Conservation (phyloP, 2,113 vertebrate genomes). For the Halcyon malimbica region DNA sequence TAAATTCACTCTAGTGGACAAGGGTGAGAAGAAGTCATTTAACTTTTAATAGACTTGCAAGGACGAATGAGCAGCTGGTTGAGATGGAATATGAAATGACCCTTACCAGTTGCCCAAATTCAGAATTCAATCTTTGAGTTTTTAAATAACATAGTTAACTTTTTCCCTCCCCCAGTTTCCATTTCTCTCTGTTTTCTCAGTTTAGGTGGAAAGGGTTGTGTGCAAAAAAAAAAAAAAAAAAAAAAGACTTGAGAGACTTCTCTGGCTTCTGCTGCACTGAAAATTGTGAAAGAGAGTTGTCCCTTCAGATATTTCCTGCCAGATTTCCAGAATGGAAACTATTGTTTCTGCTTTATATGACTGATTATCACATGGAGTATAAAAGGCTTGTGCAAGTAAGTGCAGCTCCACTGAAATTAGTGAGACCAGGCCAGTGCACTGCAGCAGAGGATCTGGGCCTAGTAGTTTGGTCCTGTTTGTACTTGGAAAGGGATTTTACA, state of each 20-base stretch:
- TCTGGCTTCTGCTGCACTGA: background rate
- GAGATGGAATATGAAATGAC: constrained; percentile 37
- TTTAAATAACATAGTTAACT: background rate
- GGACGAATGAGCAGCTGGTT: constrained; percentile 37
- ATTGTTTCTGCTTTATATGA: background rate
- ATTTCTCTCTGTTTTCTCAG: background rate
- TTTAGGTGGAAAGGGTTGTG: background rate
- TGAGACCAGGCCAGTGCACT: background rate
- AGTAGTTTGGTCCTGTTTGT: background rate
- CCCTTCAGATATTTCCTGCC: background rate
- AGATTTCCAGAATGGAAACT: background rate
- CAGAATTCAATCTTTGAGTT: constrained; percentile 31
- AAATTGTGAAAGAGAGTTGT: background rate
- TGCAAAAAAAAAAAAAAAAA: background rate
- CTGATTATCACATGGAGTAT: background rate
- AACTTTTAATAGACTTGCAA: constrained; percentile 62
- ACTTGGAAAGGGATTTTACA: background rate
- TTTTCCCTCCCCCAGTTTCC: background rate
- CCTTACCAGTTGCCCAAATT: constrained; percentile 24
- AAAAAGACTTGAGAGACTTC: background rate
- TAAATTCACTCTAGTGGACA: constrained; percentile 54
- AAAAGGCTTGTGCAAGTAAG: background rate
- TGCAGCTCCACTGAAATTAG: background rate
- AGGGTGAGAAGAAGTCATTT: constrained; percentile 58
- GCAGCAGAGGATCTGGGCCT: background rate